phyloP scores from a whole-genome alignment of 1,140 invertebrate species.

The Cephus cinctus region DNA sequence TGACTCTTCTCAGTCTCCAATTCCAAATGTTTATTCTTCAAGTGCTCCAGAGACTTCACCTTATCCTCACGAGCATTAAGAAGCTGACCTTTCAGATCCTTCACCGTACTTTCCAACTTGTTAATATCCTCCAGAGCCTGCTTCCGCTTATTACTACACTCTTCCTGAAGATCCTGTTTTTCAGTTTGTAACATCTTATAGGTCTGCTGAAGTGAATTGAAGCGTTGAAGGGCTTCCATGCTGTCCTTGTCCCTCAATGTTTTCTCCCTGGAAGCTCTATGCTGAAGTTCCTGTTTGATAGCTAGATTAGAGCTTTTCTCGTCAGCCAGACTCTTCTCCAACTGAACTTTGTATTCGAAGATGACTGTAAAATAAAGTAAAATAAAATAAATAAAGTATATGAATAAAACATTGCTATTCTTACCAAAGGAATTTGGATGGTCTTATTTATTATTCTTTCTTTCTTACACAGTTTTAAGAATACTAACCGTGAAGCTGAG shows the following conservation, averaged over 20 bases:
- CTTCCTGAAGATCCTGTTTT: constrained; percentile 44
- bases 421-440: background rate
- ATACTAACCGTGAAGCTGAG: constrained; percentile 50
- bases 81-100: constrained; percentile 35
- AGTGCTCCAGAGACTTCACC: constrained; percentile 36
- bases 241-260: constrained; percentile 52
- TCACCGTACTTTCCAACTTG: constrained; percentile 28
- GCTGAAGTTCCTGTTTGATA: constrained; percentile 52
- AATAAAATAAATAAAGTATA: background rate
- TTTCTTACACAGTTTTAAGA: too few relatives aligned
- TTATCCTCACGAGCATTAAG: constrained; percentile 38
- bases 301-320: constrained; percentile 55
- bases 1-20: constrained; percentile 34
- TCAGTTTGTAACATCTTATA: constrained; percentile 51
- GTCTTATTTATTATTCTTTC: too few relatives aligned
- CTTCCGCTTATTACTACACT: constrained; percentile 41
- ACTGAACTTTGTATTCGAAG: constrained; percentile 55
- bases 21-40: constrained; percentile 45
- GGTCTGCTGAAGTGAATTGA: constrained; percentile 52
- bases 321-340: constrained; percentile 56
- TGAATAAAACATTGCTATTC: background rate
- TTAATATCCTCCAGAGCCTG: constrained; percentile 35
- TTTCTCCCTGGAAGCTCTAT: constrained; percentile 50
- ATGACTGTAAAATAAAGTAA: constrained; percentile 46
- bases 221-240: constrained; percentile 51